Evolutionary conservation across 92 coral and sea anemone species (phyloP).

Genomic region (Bergia puertoricense): DNA sequence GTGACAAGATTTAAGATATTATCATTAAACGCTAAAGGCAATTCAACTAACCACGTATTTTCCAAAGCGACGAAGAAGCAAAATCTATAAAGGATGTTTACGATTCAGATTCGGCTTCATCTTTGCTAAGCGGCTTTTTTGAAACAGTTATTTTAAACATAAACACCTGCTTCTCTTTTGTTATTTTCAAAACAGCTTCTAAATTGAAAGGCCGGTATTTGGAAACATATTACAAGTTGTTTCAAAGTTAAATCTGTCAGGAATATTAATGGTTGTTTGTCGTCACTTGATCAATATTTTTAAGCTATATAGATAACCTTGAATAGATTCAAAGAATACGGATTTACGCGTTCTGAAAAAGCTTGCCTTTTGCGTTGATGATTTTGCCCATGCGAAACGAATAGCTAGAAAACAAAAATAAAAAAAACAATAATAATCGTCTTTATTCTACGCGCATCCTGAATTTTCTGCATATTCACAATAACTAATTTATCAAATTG

Average conservation of each 20-base stretch:
- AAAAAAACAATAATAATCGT: neutral
- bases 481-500: neutral
- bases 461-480: slow-evolving; percentile 1
- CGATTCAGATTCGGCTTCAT: neutral
- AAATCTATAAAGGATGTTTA: neutral
- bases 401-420: neutral
- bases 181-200: neutral
- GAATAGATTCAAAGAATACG: neutral
- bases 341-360: slow-evolving; percentile 7
- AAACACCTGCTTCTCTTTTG: neutral
- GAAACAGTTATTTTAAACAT: neutral
- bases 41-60: neutral
- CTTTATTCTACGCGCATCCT: neutral
- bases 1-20: neutral
- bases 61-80: neutral
- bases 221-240: neutral
- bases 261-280: neutral
- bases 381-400: neutral
- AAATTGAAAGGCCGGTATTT: neutral
- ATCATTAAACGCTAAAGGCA: neutral
- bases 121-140: neutral
- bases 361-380: neutral
- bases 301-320: neutral
- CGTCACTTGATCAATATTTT: neutral
- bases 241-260: neutral